Base-by-base conservation (phyloP, 2,113 vertebrate species). In the Aplodontia rufa region DNA sequence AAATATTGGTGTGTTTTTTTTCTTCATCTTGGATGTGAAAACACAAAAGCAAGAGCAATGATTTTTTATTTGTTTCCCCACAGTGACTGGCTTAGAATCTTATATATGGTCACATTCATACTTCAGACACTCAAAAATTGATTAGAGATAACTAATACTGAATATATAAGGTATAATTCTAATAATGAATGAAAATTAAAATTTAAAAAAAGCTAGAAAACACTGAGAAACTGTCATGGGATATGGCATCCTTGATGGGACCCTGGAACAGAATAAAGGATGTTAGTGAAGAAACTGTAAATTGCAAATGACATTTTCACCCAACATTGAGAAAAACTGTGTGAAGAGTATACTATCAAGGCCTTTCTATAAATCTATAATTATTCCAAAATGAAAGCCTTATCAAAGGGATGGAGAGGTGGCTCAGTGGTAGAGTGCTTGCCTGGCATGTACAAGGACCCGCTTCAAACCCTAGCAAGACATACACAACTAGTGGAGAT, bases 161-260 rank as follows among this genome's bases (percentile, higher is more conserved):
- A 75, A 85, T 40, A 89, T 5, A 58, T 28, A 76, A 82, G 26
- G 17, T 84, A 81, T 45, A 58, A 90, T 86, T 81, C 37, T 81
- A 91, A 78, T n/a, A 49, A 90, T 85, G n/a, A n/a, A n/a, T 68
- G 35, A 66, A 40, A 72, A 60, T 68, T 92, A 80, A 87, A 94
- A 85, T n/a, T n/a, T n/a, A 9, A 64, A 68, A 68, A 68, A 62
- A 62, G 22, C 64, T 26, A 58, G 37, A 28, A 58, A 30, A 49
- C 8, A 68, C 55, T 28, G 35, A 90, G 55, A 76, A 87, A 69
- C 12, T 55, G 45, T 69, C 20, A 30, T 82, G 71, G 4, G 49
- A 51, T 40, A 24, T 53, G 32, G 26, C 53, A 26, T 40, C 22
- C 35, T 51, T 8, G 16, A 24, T 58, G 14, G 17, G 20, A 42